Evolutionary conservation across 2,113 vertebrate species (phyloP).

Genomic region (Sturnira hondurensis): DNA sequence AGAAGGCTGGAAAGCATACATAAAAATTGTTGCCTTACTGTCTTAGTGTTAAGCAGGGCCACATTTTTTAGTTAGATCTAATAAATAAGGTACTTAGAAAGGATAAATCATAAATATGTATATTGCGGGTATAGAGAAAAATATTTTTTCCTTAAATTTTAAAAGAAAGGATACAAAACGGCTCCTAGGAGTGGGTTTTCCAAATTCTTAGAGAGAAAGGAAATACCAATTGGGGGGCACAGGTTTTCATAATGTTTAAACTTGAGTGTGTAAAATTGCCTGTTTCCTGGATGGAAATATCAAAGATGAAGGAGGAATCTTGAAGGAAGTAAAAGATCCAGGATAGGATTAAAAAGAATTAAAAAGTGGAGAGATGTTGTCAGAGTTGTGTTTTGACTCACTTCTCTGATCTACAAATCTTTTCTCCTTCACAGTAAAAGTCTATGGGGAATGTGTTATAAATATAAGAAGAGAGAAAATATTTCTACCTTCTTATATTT

Average conservation of each 20-base stretch:
- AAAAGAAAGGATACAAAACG: not conserved
- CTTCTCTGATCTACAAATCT: not conserved
- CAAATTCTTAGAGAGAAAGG: not conserved
- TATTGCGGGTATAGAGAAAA: not conserved
- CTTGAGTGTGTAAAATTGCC: not conserved
- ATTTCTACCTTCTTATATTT: not conserved
- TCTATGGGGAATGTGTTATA: not conserved
- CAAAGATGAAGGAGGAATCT: not conserved
- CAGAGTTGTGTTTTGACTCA: not conserved
- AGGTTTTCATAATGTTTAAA: slow-evolving; percentile 48
- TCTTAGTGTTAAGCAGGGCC: not conserved
- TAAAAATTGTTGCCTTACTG: not conserved
- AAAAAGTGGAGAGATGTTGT: not conserved
- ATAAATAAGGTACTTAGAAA: not conserved
- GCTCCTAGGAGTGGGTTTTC: not conserved
- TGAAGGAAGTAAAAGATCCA: slow-evolving; percentile 6
- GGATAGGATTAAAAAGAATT: not conserved
- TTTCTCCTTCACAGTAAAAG: not conserved
- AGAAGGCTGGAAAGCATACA: not conserved
- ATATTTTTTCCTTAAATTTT: not conserved
- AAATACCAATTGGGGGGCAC: not conserved
- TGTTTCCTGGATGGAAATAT: not conserved
- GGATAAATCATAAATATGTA: not conserved
- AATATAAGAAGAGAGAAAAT: too few relatives aligned
- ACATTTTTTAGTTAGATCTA: not conserved